Base-by-base conservation (phyloP, 2,888 invertebrate species). In the Drosophila suboccidentalis region DNA sequence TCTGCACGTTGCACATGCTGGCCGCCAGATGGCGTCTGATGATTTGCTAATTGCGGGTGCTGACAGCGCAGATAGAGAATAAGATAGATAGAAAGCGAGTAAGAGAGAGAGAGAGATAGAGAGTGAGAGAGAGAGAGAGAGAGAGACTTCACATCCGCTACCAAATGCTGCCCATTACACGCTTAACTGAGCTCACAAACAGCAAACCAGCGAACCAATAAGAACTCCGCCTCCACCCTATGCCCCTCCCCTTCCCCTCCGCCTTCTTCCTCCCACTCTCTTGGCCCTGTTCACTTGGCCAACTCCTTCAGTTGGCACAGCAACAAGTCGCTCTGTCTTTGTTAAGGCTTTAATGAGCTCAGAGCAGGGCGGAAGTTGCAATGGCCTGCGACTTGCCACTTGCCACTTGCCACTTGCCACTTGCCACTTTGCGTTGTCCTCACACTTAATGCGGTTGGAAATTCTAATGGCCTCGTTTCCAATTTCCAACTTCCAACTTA, bases 141-240 rank as follows among this genome's bases (percentile, higher is more conserved):
- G n/a, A 17, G 15, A n/a, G 43, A 4, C 60, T 22, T 34, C 17
- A 83, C 78, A 89, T 89, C 89, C 82, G 82, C 78, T 81, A 38
- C 41, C 46, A 46, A 60, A 47, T 38, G 51, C 57, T 49, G 65
- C 50, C 82, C 44, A 85, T 89, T 89, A 84, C 82, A 84, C 83
- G 83, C 90, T 89, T 85, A 89, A 89, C 90, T 87, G 90, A 85
- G 54, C 71, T 57, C 62, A 10, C 53, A 26, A 26, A 26, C 26
- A 39, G 64, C 78, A 51, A 74, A 67, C 67, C 82, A 85, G 71
- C 80, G 73, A 78, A 80, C 84, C 85, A 75, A 67, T 66, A 84
- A 87, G 69, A 74, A 67, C 65, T 38, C 29, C 17, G 11, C 26
- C 15, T 5, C 43, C 32, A 29, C 8, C 43, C 22, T 13, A 10